phyloP scores from a whole-genome alignment of 2,113 vertebrate species.

The Ailurus styani region DNA sequence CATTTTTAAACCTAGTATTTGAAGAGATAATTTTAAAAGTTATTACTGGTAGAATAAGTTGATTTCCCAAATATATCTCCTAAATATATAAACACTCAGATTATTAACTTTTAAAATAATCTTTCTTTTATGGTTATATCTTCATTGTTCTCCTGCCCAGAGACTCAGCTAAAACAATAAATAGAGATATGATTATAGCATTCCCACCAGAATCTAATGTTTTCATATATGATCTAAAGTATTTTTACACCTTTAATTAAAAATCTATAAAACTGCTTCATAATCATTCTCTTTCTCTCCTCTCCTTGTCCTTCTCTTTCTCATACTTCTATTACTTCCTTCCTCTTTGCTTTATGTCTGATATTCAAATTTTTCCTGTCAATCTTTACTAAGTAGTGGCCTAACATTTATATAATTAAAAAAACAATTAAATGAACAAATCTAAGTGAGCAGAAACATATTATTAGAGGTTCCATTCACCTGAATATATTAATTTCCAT shows the following conservation, averaged over 20 bases:
- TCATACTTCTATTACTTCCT: background rate
- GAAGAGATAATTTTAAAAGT: background rate
- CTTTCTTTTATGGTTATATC: background rate
- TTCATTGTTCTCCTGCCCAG: background rate
- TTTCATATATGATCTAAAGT: background rate
- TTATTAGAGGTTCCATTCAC: background rate
- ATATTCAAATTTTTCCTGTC: background rate
- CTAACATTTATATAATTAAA: background rate
- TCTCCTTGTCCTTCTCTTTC: background rate
- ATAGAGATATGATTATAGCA: background rate
- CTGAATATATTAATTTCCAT: background rate
- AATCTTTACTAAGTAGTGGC: background rate
- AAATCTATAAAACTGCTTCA: background rate
- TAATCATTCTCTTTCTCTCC: background rate
- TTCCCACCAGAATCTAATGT: background rate
- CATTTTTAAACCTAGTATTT: background rate
- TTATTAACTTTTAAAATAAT: background rate
- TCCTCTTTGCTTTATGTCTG: background rate
- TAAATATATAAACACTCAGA: background rate
- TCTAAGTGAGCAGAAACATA: background rate
- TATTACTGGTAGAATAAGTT: background rate
- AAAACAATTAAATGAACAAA: background rate
- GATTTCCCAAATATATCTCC: background rate
- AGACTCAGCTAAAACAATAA: background rate
- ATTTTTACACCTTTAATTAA: background rate